Base-by-base conservation (phyloP, 2,113 vertebrate genomes). In the Pachypanchax playfairii region DNA sequence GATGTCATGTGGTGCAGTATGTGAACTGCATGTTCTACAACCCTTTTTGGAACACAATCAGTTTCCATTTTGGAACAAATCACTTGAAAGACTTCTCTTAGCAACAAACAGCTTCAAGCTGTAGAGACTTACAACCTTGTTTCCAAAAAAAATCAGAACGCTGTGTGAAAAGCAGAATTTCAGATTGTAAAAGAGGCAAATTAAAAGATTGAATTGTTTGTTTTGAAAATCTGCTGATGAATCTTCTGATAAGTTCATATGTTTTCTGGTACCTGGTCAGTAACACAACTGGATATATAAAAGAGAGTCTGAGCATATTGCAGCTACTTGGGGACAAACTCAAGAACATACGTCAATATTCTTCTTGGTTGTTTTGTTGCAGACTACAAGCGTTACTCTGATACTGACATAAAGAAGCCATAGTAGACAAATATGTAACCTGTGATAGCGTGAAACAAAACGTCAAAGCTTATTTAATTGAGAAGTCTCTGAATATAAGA, bases 1-100 rank as follows among this genome's bases (percentile, higher is more conserved):
- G 44, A 42, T 79, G 75, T 87, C 84, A 84, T 81, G 78, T 64
- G 63, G 66, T 64, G 78, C 79, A 68, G 63, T 78, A 74, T 89
- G 88, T 80, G 84, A 85, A 79, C 79, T 77, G 77, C 65, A 67
- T 88, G 65, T 65, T 41, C 64, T 75, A 58, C 80, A 73, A 12
- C 65, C 63, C 63, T 56, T 73, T 44, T 35, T 74, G 64, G 64
- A 83, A 55, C 54, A 70, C 70, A 69, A 36, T 72, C 67, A 7
- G 64, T 70, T 79, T 60, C 72, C 70, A 47, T 69, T 78, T 72
- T 73, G 75, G 77, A 53, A 49, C 52, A 22, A 6, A 82, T 62
- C 55, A 80, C 65, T 78, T 18, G 66, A 62, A 65, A 26, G 51
- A 57, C 63, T 74, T 59, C 55, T 43, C 28, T 79, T 58, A 54